phyloP scores from a whole-genome alignment of 1,140 invertebrate genomes.

The Rhagoletis pomonella region DNA sequence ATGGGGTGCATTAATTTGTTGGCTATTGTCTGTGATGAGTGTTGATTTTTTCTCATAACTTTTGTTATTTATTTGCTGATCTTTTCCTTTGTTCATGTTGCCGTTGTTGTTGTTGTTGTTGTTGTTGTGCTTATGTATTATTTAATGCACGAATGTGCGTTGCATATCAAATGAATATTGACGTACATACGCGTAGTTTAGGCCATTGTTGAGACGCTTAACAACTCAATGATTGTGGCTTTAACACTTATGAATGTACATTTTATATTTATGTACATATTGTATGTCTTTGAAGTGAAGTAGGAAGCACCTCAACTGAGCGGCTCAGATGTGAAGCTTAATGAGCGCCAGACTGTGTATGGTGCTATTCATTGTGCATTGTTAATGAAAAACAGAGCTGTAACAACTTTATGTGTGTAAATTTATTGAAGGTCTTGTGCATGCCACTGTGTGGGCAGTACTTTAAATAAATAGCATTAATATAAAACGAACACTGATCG shows the following conservation, averaged over 20 bases:
- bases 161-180: conserved; percentile 7
- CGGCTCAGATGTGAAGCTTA: background rate
- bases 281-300: background rate
- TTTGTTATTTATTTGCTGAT: background rate
- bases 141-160: background rate
- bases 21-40: conserved; percentile 6
- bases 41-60: background rate
- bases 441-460: background rate
- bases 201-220: background rate
- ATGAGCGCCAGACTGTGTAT: background rate
- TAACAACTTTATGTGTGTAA: background rate
- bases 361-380: background rate
- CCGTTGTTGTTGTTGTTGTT: background rate
- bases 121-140: background rate
- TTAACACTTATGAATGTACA: too few relatives aligned
- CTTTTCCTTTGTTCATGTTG: too few relatives aligned
- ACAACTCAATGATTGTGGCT: background rate
- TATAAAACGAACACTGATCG: too few relatives aligned
- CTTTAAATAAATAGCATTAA: too few relatives aligned
- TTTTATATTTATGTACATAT: too few relatives aligned
- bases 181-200: too few relatives aligned
- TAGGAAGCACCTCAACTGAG: background rate
- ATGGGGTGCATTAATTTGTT: conserved; percentile 44
- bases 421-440: background rate
- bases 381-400: background rate